Base-by-base conservation (phyloP, 1,140 invertebrate species). In the Pseudomyrmex concolor region DNA sequence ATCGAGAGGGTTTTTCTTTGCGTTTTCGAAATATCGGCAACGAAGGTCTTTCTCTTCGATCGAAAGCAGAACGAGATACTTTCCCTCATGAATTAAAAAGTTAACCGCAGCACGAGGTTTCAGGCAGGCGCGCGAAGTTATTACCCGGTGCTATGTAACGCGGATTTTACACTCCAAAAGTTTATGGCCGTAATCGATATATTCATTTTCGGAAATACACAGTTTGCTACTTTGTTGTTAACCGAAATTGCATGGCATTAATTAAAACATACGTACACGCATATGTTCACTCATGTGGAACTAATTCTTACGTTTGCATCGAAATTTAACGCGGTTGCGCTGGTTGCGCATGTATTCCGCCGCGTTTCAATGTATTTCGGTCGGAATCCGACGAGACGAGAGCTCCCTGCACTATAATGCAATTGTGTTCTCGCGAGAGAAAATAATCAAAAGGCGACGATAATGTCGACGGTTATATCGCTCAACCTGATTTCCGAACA, bases 71-170 rank as follows among this genome's bases (percentile, higher is more conserved):
- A 15, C 34, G 51, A 5, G 64, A 80, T 59, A 80, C 64, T 59
- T 57, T 59, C 15, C 54, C 51, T 17, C 50, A 45, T 70, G 66
- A 80, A 80, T 80, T 80, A 80, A 80, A 80, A 80, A 80, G 66
- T 80, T 80, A 70, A 77, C 54, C 15, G 64, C 48, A 59, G 43
- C 76, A 54, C 34, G 15, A 78, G 54, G 19, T 19, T 70, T 19
- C 34, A 7, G 9, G n/a, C 9, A 48, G 68, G 51, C 74, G 50
- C 64, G 19, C 64, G 19, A 59, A 60, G 66, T 71, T 71, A 60
- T 70, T 71, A 71, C 19, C 17, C 12, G 51, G 13, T 50, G 12
- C 43, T 48, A 2, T 12, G 9, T 8, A 4, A 4, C 17, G 48
- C 22, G 5, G 34, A 34, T 60, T 19, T 12, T 7, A 45, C 54